Base-by-base conservation (phyloP, 2,888 invertebrate genomes). In the Adelognathus sp. region DNA sequence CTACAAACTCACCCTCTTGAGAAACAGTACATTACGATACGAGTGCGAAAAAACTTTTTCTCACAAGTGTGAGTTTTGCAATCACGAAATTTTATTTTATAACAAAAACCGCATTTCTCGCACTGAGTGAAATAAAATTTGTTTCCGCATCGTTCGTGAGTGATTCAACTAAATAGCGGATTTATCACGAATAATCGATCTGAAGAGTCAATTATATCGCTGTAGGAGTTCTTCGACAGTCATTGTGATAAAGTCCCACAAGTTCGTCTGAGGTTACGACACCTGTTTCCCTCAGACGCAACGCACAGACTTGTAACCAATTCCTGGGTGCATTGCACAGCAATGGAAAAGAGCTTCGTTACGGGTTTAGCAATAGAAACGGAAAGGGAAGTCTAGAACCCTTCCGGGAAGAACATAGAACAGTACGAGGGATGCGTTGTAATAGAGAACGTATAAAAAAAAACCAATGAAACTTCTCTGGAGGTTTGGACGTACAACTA, bases 401-500 rank as follows among this genome's bases (percentile, higher is more conserved):
- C n/a, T n/a, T n/a, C n/a, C n/a, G n/a, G n/a, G n/a, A n/a, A n/a
- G n/a, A n/a, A n/a, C n/a, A n/a, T n/a, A n/a, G n/a, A n/a, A 56
- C 16, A 44, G 52, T 60, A 36, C 39, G 70, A 31, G 46, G 54
- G 33, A 46, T 72, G 61, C 29, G 14, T 7, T 16, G 52, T 61
- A 21, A 36, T 58, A 60, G 27, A 60, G 44, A 66, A 50, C 41
- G 21, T 11, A 60, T 18, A 11, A 56, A 50, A 64, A 66, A 74
- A 60, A 52, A 54, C n/a, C n/a, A 39, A 46, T 50, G 16, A 41
- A 14, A 44, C 46, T 74, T 46, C 64, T 75, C 74, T 31, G 36
- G 39, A 63, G 76, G 52, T 69, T 64, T n/a, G 67, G 41, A 73
- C 69, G 69, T 33, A 73, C 66, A 61, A 31, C 36, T 61, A 71